Conservation (phyloP, 2,113 vertebrate species). For the Oncorhynchus tshawytscha region DNA sequence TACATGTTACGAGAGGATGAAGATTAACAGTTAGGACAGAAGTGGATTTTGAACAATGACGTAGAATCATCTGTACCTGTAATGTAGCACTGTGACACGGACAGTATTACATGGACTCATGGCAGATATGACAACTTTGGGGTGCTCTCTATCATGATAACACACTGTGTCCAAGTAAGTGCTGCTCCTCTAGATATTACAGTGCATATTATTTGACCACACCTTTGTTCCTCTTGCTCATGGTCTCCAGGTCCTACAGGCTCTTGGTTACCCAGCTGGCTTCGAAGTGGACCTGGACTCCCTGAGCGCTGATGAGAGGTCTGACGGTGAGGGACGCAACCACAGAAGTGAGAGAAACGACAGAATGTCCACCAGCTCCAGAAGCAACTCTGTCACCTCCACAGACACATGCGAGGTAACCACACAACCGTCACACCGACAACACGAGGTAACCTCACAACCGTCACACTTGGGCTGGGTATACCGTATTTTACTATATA, state of each 20-base stretch:
- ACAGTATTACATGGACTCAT: neutral
- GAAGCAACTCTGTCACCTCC: conserved; percentile 87
- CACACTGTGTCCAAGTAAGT: too few relatives aligned
- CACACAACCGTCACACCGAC: conserved; percentile 1
- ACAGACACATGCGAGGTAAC: conserved; percentile 85
- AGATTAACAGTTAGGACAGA: neutral
- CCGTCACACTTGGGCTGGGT: too few relatives aligned
- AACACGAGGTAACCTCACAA: neutral
- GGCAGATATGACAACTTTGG: neutral
- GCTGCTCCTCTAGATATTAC: neutral
- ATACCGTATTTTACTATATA: too few relatives aligned
- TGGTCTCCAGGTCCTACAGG: conserved; percentile 84
- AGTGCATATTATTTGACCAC: neutral
- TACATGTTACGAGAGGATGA: too few relatives aligned
- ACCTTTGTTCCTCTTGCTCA: neutral
- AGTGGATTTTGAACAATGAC: neutral
- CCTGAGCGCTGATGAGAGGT: conserved; percentile 86
- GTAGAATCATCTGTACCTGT: neutral
- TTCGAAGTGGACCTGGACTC: conserved; percentile 86
- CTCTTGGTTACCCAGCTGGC: conserved; percentile 88
- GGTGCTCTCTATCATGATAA: too few relatives aligned
- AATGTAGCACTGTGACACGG: neutral
- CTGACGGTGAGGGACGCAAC: conserved; percentile 74
- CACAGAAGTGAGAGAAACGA: conserved; percentile 77
- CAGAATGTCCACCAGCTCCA: conserved; percentile 83